A percentile compares a stretch with the other conserved stretches of the same genome.
These are phyloP conservation scores for Calameuta filiformis DNA, from an alignment of 2,888 invertebrate genomes.

Conservation along the genomic window DNA sequence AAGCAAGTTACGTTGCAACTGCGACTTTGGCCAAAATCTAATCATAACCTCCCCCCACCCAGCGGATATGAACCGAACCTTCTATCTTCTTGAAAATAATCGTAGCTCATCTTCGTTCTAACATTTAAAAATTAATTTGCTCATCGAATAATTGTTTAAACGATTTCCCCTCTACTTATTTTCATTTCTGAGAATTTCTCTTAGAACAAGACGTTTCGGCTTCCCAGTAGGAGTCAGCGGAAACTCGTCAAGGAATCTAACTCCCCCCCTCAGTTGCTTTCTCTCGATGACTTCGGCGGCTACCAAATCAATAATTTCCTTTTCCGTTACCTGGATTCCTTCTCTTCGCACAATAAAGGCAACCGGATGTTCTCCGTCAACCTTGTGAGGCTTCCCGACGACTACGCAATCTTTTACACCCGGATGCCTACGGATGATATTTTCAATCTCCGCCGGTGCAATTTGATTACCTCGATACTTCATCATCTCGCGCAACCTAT, in stretches of 20 bases:
- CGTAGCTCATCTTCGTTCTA: background rate
- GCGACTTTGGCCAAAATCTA: background rate
- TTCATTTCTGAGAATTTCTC: background rate
- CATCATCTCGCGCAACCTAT: conserved; percentile 55
- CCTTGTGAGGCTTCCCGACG: conserved; percentile 43
- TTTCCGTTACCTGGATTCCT: conserved; percentile 9
- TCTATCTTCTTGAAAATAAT: background rate
- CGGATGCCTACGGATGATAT: conserved; percentile 41
- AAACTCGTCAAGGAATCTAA: conserved; percentile 2
- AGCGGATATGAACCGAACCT: background rate
- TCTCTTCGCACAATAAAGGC: conserved; percentile 45
- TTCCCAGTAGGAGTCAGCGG: conserved; percentile 11
- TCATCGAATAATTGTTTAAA: background rate
- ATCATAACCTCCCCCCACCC: background rate
- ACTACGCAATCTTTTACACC: conserved; percentile 53
- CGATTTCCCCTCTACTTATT: background rate
- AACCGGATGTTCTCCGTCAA: conserved; percentile 50
- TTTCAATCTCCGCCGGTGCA: conserved; percentile 53
- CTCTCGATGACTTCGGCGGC: background rate
- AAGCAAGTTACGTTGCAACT: too few relatives aligned
- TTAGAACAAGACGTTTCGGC: background rate
- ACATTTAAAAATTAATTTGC: background rate
- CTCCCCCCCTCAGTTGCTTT: conserved; percentile 7
- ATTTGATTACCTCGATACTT: conserved; percentile 55
- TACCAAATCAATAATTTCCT: conserved; percentile 8